Evolutionary conservation across 2,113 vertebrate genomes (phyloP), one percentile per base, ranked within the genome.

Genomic region (Physeter macrocephalus): DNA sequence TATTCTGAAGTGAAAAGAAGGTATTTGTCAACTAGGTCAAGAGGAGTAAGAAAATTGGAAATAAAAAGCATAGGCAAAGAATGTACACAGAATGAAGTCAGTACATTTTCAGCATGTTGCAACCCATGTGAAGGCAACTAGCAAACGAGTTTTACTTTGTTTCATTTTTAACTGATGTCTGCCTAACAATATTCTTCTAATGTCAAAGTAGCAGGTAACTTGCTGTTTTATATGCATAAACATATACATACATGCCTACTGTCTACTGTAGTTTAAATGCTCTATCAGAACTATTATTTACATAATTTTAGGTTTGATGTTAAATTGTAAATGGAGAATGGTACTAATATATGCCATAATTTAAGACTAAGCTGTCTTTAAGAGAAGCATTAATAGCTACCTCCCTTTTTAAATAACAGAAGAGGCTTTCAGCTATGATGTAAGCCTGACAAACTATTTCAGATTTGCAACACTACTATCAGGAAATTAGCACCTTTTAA

Each of bases 1-100:
- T 31, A 88, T 89, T 92, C 83, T 97, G 78, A 93, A 92, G 67
- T 59, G 88, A 94, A 93, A 96, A 88, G 80, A 92, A 95, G 17
- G 39, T 49, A 94, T 89, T 95, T 97, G 52, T 95, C 92, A 97
- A 96, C 6, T 43, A 97, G 83, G 49, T 95, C 36, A 91, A 94
- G 82, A 69, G 90, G 61, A 93, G 39, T 62, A 78, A 78, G 36
- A 66, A 90, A 93, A 92, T n/a, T 74, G 6, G 29, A 92, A 92
- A 90, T 72, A 69, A 90, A 77, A 78, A 84, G 27, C 6, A 11
- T 54, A 88, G 43, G n/a, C 31, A 64, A 87, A 94, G 34, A 69
- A 36, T 27, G 39, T 39, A 87, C 18, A 43, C 10, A 88, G 69
- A 84, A 77, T 87, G 85, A 92, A 80, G 1, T n/a, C 41, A 93